Evolutionary conservation across 2,797 vertebrate genomes (phyloP).

Genomic region (Sphenopsis melanotis): DNA sequence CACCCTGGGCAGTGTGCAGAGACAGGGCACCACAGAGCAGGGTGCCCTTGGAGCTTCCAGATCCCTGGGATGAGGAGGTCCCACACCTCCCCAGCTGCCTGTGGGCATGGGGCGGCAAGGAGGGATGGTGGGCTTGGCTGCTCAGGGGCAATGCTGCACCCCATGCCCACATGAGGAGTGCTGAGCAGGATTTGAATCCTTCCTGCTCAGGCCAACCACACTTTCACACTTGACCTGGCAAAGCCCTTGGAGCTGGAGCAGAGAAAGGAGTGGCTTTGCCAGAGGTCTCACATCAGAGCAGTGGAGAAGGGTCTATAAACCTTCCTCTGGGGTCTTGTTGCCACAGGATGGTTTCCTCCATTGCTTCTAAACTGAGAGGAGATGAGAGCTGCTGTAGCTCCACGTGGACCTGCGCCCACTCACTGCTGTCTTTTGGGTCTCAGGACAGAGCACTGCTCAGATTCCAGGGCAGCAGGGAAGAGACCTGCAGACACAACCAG

Average conservation of each 20-base stretch:
- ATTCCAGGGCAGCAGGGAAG: neutral
- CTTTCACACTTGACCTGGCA: neutral
- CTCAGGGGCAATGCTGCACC: neutral
- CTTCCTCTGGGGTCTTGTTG: neutral
- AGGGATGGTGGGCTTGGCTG: neutral
- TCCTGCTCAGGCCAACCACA: neutral
- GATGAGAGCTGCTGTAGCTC: neutral
- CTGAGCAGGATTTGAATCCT: neutral
- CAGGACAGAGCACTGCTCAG: neutral
- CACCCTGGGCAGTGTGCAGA: neutral
- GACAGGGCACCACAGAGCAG: neutral
- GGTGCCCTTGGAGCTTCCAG: neutral
- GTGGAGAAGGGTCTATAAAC: neutral
- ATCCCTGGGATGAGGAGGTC: neutral
- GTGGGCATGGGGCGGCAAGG: neutral
- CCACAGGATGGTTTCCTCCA: rapidly evolving
- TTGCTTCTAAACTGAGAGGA: neutral
- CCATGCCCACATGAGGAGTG: rapidly evolving
- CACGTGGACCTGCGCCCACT: neutral
- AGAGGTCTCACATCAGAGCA: neutral
- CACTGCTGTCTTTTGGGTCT: neutral
- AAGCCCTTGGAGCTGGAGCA: neutral
- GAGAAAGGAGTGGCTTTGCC: neutral
- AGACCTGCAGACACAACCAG: neutral
- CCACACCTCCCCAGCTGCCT: neutral